Conservation (phyloP, 2,113 vertebrate species). For the Peromyscus polionotus region DNA sequence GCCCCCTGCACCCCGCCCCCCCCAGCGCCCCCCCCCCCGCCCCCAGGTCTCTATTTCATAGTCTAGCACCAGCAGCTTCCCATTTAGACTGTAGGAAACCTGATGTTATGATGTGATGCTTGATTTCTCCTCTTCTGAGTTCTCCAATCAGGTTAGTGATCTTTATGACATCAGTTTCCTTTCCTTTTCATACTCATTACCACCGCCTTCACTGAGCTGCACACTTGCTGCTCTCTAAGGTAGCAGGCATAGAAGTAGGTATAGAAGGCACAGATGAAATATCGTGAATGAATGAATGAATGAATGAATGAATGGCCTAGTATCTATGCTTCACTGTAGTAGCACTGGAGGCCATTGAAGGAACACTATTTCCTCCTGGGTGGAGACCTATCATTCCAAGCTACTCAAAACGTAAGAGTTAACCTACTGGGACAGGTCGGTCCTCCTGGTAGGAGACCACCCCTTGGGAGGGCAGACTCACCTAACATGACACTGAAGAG, state of each 20-base stretch:
- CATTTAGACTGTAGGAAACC: not conserved
- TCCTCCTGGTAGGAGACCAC: not conserved
- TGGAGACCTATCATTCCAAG: not conserved
- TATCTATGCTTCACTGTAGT: not conserved
- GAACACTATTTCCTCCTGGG: not conserved
- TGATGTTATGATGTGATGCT: not conserved
- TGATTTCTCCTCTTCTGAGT: not conserved
- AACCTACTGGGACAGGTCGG: not conserved
- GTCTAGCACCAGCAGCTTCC: not conserved
- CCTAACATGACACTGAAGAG: not conserved
- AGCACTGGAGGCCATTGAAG: not conserved
- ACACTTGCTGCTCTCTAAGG: not conserved
- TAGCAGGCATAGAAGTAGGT: not conserved
- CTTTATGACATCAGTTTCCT: not conserved
- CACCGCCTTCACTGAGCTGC: not conserved
- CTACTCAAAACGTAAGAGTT: not conserved
- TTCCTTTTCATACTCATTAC: not conserved
- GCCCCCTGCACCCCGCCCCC: not conserved
- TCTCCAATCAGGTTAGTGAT: not conserved
- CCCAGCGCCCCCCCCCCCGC: fast-evolving
- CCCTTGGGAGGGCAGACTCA: not conserved
- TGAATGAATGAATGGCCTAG: not conserved
- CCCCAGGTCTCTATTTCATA: not conserved
- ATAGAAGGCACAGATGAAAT: not conserved
- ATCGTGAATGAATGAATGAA: constrained; percentile 1